Evolutionary conservation across 2,888 invertebrate genomes (phyloP).

Genomic region (Philaethria dido): DNA sequence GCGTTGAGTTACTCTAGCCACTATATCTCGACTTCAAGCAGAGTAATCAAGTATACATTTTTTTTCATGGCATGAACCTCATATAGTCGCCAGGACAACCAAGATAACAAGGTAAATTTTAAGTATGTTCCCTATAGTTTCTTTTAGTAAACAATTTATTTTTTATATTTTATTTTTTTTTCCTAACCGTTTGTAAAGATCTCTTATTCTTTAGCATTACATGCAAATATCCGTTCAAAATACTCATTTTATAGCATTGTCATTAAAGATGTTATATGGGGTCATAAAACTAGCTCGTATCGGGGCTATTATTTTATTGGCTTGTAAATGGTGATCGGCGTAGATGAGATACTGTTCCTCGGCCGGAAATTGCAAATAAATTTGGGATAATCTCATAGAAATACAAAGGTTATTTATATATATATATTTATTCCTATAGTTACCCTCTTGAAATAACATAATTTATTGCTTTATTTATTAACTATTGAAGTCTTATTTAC

Average conservation of each 20-base stretch:
- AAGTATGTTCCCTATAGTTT: too few relatives aligned
- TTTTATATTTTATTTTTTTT: too few relatives aligned
- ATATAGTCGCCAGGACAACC: too few relatives aligned
- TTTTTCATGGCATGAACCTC: too few relatives aligned
- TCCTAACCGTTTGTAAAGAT: not conserved
- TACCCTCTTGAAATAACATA: not conserved
- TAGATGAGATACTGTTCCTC: slow-evolving; percentile 5
- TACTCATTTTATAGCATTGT: not conserved
- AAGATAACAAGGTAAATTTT: too few relatives aligned
- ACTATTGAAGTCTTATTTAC: too few relatives aligned
- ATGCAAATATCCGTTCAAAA: not conserved
- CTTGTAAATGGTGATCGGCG: slow-evolving; percentile 22
- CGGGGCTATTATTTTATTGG: slow-evolving; percentile 19
- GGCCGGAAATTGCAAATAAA: slow-evolving; percentile 11
- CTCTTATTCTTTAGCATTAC: not conserved
- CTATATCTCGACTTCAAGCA: too few relatives aligned
- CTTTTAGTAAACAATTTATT: too few relatives aligned
- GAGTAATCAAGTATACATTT: too few relatives aligned
- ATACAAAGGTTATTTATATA: slow-evolving; percentile 10
- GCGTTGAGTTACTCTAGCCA: too few relatives aligned
- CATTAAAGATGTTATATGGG: slow-evolving; percentile 18
- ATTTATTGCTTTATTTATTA: not conserved
- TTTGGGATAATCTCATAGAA: slow-evolving; percentile 13
- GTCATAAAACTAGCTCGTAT: slow-evolving; percentile 23
- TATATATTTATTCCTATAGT: not conserved